Percentiles rank a stretch among this genome's conserved stretches.
Evolutionary conservation across 2,888 invertebrate genomes (phyloP).

Genomic region (Diarsia brunnea): DNA sequence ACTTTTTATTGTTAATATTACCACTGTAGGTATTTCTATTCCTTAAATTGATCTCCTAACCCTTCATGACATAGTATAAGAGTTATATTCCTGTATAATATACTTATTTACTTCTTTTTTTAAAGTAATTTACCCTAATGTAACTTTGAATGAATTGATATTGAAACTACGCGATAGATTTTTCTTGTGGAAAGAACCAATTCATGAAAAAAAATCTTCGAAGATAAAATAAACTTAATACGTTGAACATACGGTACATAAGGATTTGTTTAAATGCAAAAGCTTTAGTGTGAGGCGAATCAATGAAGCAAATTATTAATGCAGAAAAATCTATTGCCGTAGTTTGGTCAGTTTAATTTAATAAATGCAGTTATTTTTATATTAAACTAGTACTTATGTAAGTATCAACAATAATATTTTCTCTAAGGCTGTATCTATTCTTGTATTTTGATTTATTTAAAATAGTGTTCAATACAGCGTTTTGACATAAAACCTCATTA

Average conservation of each 20-base stretch:
- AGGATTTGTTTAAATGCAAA: background rate
- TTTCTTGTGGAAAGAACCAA: background rate
- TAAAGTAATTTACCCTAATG: background rate
- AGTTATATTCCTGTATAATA: constrained; percentile 31
- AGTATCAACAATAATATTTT: background rate
- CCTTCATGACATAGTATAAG: constrained; percentile 70
- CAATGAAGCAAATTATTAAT: background rate
- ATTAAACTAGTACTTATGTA: background rate
- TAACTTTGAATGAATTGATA: constrained; percentile 15
- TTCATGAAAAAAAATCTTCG: background rate
- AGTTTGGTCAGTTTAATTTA: background rate
- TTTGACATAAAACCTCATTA: constrained; percentile 73
- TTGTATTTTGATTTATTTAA: constrained; percentile 29
- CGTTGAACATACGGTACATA: background rate
- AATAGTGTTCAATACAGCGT: constrained; percentile 50
- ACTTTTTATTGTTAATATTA: constrained; percentile 66
- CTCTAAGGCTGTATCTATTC: background rate
- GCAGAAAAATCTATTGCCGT: background rate
- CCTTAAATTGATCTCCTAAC: constrained; percentile 85
- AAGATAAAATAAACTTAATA: constrained; percentile 13
- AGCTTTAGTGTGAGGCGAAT: background rate
- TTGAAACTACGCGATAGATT: background rate
- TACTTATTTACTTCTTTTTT: constrained; percentile 38
- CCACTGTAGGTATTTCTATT: constrained; percentile 80
- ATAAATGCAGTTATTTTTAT: background rate